A percentile compares a stretch with the other conserved stretches of the same genome.
These are phyloP conservation scores for Siphonodentalium dalli DNA, from an alignment of 2,888 invertebrate species.

Conservation along the genomic window DNA sequence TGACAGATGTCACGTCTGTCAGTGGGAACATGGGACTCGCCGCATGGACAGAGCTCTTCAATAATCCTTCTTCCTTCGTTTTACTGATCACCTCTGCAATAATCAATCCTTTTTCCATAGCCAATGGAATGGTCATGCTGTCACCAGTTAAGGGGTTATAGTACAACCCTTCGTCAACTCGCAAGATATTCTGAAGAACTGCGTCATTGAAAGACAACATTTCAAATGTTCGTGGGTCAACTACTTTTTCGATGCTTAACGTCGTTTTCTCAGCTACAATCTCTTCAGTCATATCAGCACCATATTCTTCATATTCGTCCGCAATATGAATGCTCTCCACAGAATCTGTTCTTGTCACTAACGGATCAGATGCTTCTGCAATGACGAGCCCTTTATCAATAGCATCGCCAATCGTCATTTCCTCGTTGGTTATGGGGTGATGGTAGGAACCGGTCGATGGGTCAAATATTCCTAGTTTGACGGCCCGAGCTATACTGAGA, in stretches of 20 bases:
- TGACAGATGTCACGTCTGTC: constrained; percentile 66
- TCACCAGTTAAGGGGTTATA: constrained; percentile 80
- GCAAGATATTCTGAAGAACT: constrained; percentile 87
- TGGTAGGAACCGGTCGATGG: constrained; percentile 80
- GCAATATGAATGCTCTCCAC: constrained; percentile 69
- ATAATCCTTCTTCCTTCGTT: constrained; percentile 43
- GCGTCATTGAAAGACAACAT: constrained; percentile 88
- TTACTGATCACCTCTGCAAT: constrained; percentile 59
- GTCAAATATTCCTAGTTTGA: constrained; percentile 87
- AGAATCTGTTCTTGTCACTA: constrained; percentile 67
- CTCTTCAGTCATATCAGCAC: constrained; percentile 68
- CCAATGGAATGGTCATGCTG: constrained; percentile 79
- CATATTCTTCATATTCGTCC: constrained; percentile 68
- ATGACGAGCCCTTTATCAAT: constrained; percentile 75
- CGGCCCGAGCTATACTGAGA: constrained; percentile 89
- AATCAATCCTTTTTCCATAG: constrained; percentile 81
- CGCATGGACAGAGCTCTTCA: constrained; percentile 48
- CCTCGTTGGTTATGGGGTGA: constrained; percentile 70
- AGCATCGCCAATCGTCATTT: constrained; percentile 78
- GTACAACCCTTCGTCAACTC: constrained; percentile 71
- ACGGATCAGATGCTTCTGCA: constrained; percentile 71
- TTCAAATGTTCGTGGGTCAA: constrained; percentile 72
- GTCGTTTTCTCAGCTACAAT: constrained; percentile 57
- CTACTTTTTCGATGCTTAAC: constrained; percentile 68
- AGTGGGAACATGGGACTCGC: constrained; percentile 40